Base-by-base conservation (phyloP, 2,797 vertebrate species). In the Tragopan temminckii region DNA sequence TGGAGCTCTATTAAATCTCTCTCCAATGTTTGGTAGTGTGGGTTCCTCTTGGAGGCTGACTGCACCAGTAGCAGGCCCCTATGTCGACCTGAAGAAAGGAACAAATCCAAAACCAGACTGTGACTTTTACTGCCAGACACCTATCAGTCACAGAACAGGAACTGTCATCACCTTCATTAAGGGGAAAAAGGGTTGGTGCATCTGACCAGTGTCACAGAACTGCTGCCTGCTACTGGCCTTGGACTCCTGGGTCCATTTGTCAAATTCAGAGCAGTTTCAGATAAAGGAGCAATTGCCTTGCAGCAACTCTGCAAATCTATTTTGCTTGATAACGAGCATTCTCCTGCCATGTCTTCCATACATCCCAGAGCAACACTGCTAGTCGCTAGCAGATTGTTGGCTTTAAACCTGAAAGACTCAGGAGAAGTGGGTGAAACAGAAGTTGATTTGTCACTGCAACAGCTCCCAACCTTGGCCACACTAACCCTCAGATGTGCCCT, bases 11-110 rank as follows among this genome's bases (percentile, higher is more conserved):
- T 99, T 68, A 99, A 97, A 81, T 99, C 99, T 88, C 98, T 98
- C 98, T 99, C 99, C 93, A 99, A 95, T 53, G 99, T 99, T 97
- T 99, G 99, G 97, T 99, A 99, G 94, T 98, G 98, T 0, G 98
- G 98, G 82, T 98, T 98, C 66, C 98, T 98, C 95, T 98, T 99
- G 96, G 99, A 97, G 15, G 98, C 97, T 13, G 98, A 98, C 96
- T 99, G 99, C 20, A 98, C 96, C 66, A 98, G 99, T 92, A 99
- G 98, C 33, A 98, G 96, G 83, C 98, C 98, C 94, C 93, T 97
- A 53, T 95, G 97, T 58, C n/a, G 96, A 95, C 96, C 98, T 98
- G 85, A 10, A 48, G 77, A 93, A 53, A 11, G 33, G 63, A 90
- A 68, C 1, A 61, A 53, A 77, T 13, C 18, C 63, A 46, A 85